Base-by-base conservation (phyloP, 2,888 invertebrate genomes). In the Onthophagus sagittarius region DNA sequence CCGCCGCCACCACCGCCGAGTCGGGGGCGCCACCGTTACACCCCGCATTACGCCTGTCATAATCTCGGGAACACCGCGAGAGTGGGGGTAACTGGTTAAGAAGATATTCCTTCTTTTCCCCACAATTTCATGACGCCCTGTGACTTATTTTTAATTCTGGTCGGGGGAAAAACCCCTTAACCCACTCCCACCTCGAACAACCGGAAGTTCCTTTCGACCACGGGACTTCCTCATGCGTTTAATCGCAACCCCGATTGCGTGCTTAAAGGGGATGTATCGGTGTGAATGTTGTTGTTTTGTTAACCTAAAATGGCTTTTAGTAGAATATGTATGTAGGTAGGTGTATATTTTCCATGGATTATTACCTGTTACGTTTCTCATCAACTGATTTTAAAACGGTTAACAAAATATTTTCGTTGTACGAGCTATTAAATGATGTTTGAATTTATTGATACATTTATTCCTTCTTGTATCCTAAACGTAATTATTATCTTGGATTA, bases 11-110 rank as follows among this genome's bases (percentile, higher is more conserved):
- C 65, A 31, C 67, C 71, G 62, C 73, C 70, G 33, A 73, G 62
- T 70, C 69, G 73, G 62, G 71, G 70, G 64, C 69, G 71, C 71
- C 76, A 72, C 70, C 72, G 72, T 74, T 76, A 74, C 74, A 72
- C 71, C 76, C 73, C 73, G 76, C 75, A 78, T 76, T 77, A 73
- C 77, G 75, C 74, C 75, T 76, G 77, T 77, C 77, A 77, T 75
- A 77, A 77, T 77, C 76, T 76, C 73, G 15, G 63, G 64, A 71
- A 71, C 62, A 69, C 62, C 62, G 33, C 53, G 65, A 31, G 32
- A 15, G 65, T 33, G 32, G 64, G 65, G 72, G 2, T 14, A 23
- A 23, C 67, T 23, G 67, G 15, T 23, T 32, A 64, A 64, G 63
- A 13, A 32, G 70, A 53, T 70, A 23, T 70, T 70, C 62, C 39